These are phyloP conservation scores for Vidua macroura DNA, from an alignment of 2,113 vertebrate genomes.

Conservation along the genomic window DNA sequence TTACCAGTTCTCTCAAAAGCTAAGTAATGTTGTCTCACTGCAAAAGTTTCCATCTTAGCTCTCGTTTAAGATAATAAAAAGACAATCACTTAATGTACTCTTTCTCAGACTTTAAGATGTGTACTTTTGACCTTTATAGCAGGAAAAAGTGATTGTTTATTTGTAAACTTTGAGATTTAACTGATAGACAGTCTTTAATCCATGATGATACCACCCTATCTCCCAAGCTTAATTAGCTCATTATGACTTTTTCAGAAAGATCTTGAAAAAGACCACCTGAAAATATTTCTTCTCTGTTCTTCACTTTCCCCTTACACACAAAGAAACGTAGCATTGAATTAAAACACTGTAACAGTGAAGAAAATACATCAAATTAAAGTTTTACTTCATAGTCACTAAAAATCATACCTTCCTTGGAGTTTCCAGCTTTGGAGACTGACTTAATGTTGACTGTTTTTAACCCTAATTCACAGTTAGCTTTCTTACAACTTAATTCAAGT, in stretches of 20 bases:
- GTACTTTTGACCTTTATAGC: neutral
- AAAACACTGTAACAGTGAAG: neutral
- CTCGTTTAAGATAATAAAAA: neutral
- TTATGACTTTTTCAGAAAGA: neutral
- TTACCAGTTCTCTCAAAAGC: neutral
- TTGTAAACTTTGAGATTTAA: neutral
- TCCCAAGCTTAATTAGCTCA: neutral
- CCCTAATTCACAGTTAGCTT: neutral
- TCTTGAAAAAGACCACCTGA: neutral
- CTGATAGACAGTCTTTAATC: neutral
- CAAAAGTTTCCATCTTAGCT: neutral
- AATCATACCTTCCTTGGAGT: neutral
- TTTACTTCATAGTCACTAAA: neutral
- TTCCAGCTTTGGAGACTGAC: neutral
- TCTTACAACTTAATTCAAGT: neutral
- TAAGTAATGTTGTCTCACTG: neutral
- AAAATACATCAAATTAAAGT: neutral
- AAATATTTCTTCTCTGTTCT: neutral
- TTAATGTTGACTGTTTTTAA: neutral
- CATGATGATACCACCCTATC: neutral
- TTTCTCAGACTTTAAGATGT: neutral
- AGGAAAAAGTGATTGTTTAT: neutral
- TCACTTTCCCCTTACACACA: neutral
- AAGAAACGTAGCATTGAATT: neutral
- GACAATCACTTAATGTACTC: neutral